Percentiles rank a stretch among this genome's conserved stretches.
phyloP scores from a whole-genome alignment of 2,797 vertebrate species.

The Syngnathus acus region DNA sequence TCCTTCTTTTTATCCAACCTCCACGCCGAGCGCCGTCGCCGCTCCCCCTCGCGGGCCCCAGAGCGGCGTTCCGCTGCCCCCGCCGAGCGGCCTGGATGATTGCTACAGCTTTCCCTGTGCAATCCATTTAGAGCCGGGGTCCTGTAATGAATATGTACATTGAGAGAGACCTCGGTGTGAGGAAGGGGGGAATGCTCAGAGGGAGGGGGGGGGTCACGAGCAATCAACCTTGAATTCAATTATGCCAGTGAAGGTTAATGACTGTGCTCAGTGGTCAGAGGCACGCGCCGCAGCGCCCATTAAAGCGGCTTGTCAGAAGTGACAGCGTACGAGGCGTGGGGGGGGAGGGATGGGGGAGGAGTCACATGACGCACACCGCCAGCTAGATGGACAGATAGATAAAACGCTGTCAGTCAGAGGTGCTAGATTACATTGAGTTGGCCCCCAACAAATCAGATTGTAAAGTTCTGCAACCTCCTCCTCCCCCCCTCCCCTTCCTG shows the following conservation, averaged over 20 bases:
- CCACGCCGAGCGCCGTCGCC: constrained; percentile 34
- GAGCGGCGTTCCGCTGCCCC: constrained; percentile 46
- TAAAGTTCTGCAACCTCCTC: constrained; percentile 62
- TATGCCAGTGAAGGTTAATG: constrained; percentile 99
- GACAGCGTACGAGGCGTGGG: constrained; percentile 78
- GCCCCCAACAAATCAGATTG: constrained; percentile 80
- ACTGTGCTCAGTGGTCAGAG: constrained; percentile 96
- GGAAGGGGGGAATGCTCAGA: constrained; percentile 57
- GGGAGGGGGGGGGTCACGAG: constrained; percentile 85
- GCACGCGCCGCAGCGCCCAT: constrained; percentile 85
- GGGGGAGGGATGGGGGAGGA: constrained; percentile 36
- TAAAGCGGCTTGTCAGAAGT: constrained; percentile 87
- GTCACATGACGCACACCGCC: constrained; percentile 35
- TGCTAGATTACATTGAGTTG: constrained; percentile 78
- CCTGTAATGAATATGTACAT: constrained; percentile 99
- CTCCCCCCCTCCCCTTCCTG: constrained; percentile 15
- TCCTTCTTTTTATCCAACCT: constrained; percentile 48
- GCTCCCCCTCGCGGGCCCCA: constrained; percentile 39
- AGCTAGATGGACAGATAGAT: constrained; percentile 70
- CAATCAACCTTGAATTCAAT: constrained; percentile 99
- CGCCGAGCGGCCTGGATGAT: constrained; percentile 72
- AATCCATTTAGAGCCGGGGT: constrained; percentile 87
- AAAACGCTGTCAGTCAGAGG: constrained; percentile 79
- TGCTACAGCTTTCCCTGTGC: constrained; percentile 93
- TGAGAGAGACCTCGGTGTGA: constrained; percentile 78